Percentiles rank a stretch among this genome's conserved stretches.
phyloP scores from a whole-genome alignment of 2,888 invertebrate species.

The Drepanosiphum platanoidis region DNA sequence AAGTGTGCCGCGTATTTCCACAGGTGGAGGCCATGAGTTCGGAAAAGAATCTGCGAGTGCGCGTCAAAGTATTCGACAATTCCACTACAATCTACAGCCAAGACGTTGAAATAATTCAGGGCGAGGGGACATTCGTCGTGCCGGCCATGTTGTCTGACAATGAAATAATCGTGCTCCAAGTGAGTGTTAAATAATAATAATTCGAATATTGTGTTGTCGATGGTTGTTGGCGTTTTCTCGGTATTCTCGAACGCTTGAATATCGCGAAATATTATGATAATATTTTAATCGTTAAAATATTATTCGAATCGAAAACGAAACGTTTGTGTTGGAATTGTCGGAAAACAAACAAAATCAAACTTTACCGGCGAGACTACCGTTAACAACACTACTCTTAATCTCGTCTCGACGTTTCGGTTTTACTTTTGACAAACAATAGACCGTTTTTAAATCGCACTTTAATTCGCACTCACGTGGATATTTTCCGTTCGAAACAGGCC shows the following conservation, averaged over 20 bases:
- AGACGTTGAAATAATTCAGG: conserved; percentile 76
- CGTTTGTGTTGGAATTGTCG: neutral
- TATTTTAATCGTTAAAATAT: too few species aligned
- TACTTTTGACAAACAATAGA: neutral
- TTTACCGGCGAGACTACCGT: neutral
- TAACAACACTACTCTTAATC: neutral
- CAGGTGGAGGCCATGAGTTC: conserved; percentile 78
- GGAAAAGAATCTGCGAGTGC: conserved; percentile 74
- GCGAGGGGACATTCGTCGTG: conserved; percentile 75
- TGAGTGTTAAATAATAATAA: conserved; percentile 65
- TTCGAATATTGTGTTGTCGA: too few species aligned
- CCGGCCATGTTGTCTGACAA: conserved; percentile 77
- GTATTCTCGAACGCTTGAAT: neutral
- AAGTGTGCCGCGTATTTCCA: neutral
- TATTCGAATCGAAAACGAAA: neutral
- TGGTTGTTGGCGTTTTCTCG: neutral
- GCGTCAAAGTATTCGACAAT: conserved; percentile 76
- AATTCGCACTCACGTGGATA: too few species aligned
- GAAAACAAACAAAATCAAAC: neutral
- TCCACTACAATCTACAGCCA: conserved; percentile 78
- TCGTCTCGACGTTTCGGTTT: too few species aligned
- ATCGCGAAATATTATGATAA: too few species aligned
- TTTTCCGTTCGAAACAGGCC: conserved; percentile 71
- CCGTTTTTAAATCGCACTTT: too few species aligned
- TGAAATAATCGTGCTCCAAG: conserved; percentile 75